These are phyloP conservation scores for Leptopilina boulardi DNA, from an alignment of 1,140 invertebrate species.

Conservation along the genomic window DNA sequence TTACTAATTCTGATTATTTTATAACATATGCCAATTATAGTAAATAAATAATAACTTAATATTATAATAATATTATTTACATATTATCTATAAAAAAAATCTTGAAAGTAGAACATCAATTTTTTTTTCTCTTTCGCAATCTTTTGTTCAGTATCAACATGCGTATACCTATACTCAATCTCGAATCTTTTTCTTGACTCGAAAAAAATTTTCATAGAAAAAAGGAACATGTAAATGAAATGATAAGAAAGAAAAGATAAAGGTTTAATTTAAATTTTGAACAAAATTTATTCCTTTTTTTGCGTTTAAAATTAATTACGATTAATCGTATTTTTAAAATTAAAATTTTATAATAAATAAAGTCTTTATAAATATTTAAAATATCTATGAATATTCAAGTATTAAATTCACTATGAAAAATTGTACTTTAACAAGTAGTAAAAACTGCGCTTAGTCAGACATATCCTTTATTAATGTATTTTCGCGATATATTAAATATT, in stretches of 20 bases:
- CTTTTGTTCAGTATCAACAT: slow-evolving; percentile 3
- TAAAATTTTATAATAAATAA: too few species aligned
- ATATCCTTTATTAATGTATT: not conserved
- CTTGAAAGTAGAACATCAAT: not conserved
- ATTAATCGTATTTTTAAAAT: too few species aligned
- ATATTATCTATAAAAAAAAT: not conserved
- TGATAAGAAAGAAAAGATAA: slow-evolving; percentile 2
- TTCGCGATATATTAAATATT: not conserved
- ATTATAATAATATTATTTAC: not conserved
- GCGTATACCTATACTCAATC: not conserved
- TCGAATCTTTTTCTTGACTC: not conserved
- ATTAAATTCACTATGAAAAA: too few species aligned
- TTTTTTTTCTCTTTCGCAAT: slow-evolving; percentile 8
- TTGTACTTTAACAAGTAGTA: not conserved
- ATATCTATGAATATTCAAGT: not conserved
- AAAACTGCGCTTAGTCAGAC: not conserved
- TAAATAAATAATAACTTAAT: not conserved
- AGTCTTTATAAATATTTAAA: not conserved
- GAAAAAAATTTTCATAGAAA: slow-evolving; percentile 7
- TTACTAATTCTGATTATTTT: too few species aligned
- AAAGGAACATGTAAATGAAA: slow-evolving; percentile 4
- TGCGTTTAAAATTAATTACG: too few species aligned
- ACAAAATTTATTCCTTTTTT: not conserved
- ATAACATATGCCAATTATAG: too few species aligned
- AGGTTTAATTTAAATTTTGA: not conserved